These are phyloP conservation scores for Branchinecta sandiegonensis DNA, from an alignment of 2,888 invertebrate genomes.

Conservation along the genomic window DNA sequence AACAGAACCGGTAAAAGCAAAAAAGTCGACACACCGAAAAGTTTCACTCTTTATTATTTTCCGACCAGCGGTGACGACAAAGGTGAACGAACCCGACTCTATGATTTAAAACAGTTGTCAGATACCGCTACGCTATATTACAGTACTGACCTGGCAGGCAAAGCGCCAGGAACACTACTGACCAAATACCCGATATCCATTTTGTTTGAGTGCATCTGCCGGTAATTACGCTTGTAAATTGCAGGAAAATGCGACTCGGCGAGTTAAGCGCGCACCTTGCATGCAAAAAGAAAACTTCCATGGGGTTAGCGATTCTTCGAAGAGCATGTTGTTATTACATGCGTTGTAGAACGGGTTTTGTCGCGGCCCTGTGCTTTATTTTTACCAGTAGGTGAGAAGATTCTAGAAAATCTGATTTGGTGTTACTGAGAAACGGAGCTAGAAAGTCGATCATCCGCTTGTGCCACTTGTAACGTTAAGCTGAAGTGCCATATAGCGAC, in stretches of 20 bases:
- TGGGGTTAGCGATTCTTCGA: no score
- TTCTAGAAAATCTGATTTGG: no score
- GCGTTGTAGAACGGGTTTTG: no score
- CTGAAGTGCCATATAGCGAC: no score
- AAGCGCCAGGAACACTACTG: slow-evolving; percentile 5
- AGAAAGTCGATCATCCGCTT: no score
- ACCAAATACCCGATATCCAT: slow-evolving; percentile 11
- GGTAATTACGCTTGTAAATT: slow-evolving; percentile 2
- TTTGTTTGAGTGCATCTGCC: slow-evolving; percentile 7
- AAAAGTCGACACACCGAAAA: slow-evolving; percentile 1
- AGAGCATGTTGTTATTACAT: no score
- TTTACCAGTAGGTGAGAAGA: no score
- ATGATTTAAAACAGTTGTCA: background rate
- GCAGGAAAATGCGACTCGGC: background rate
- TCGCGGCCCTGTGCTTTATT: no score
- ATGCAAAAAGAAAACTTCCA: no score
- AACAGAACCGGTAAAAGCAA: background rate
- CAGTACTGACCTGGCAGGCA: slow-evolving; percentile 1
- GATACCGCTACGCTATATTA: background rate
- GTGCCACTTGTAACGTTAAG: no score
- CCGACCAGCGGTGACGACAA: background rate
- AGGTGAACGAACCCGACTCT: background rate
- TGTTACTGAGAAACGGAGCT: no score
- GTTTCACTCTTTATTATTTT: background rate
- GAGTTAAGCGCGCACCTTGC: no score